Base-by-base conservation (phyloP, 2,113 vertebrate species). In the Strix uralensis region DNA sequence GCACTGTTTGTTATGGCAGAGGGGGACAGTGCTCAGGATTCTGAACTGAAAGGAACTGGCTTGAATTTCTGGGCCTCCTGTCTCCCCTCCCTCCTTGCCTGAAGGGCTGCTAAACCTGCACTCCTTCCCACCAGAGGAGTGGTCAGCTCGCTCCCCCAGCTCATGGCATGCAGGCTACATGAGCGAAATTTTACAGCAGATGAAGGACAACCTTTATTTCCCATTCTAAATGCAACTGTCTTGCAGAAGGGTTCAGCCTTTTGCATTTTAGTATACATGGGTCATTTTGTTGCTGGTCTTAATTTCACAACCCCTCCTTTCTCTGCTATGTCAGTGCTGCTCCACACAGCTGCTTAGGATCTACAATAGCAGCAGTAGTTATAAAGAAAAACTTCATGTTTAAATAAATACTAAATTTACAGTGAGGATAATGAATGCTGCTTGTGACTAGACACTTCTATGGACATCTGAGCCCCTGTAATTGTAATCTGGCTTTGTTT, bases 331-430 rank as follows among this genome's bases (percentile, higher is more conserved):
- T 92, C 71, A 93, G 29, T 90, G 73, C 65, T 96, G 59, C 91
- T 97, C 44, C 84, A 70, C 46, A 44, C 1, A 23, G 51, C 96
- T 94, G 78, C 93, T 97, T 95, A 97, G 82, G 73, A 88, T 92
- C 75, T 94, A 86, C 70, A 92, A 94, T 86, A 93, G 81, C 86
- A 89, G 36, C 10, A 55, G n/a, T n/a, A 81, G 23, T 38, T 73
- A 29, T 15, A 55, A 95, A 69, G 40, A 93, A 95, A 97, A 94
- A 26, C 32, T 71, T 94, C 5, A 94, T 58, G 11, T 93, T 96
- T 80, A 92, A 90, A 92, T 88, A 72, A 88, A 83, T 67, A 59
- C 75, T 74, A 82, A 80, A 92, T 96, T 96, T 97, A 86, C 66
- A 87, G 44, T n/a, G 69, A 67, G 73, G 22, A 83, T 90, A 75